Percentiles rank a stretch among this genome's conserved stretches.
Evolutionary conservation across 2,888 invertebrate genomes (phyloP).

Genomic region (Yponomeuta cagnagella): DNA sequence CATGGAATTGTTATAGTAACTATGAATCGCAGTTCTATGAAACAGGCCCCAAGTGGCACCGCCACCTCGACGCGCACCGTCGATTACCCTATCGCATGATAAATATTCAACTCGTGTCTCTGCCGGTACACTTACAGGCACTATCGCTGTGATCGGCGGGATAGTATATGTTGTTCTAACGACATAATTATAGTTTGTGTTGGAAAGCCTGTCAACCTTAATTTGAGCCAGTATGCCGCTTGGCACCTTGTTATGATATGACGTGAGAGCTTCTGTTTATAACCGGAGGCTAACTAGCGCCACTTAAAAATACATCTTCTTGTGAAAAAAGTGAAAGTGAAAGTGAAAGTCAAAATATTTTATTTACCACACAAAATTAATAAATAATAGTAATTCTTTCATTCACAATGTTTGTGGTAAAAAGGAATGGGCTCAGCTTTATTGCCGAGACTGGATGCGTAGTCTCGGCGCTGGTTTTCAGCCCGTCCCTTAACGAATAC

Average conservation of each 20-base stretch:
- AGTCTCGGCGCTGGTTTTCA: no score
- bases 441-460: no score
- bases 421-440: no score
- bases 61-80: not conserved
- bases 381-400: no score
- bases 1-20: no score
- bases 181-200: not conserved
- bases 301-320: no score
- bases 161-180: constrained; percentile 6
- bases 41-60: not conserved
- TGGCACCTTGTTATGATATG: not conserved
- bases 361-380: no score
- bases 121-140: not conserved
- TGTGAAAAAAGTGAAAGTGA: no score
- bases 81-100: constrained; percentile 3
- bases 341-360: no score
- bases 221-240: not conserved
- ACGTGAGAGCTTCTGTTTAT: not conserved
- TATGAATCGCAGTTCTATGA: no score
- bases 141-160: not conserved
- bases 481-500: no score
- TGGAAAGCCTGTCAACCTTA: not conserved
- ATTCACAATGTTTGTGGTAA: no score
- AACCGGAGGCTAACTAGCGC: not conserved
- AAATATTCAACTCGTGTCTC: constrained; percentile 7